phyloP scores from a whole-genome alignment of 2,888 invertebrate genomes.

The Metellina segmentata region DNA sequence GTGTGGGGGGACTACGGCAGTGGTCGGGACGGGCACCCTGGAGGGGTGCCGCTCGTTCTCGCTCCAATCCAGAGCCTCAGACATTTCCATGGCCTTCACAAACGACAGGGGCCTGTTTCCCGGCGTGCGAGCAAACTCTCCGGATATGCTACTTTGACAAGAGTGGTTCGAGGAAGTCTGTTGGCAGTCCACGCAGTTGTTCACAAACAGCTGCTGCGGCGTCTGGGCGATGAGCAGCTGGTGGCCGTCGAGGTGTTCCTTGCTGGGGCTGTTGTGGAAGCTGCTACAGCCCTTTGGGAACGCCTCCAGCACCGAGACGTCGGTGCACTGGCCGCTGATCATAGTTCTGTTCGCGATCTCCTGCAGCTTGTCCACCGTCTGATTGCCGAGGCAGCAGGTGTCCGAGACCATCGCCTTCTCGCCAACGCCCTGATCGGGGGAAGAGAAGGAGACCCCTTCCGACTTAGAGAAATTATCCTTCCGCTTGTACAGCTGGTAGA shows the following conservation, averaged over 20 bases:
- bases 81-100: slow-evolving; percentile 81
- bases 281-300: slow-evolving; percentile 69
- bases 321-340: slow-evolving; percentile 65
- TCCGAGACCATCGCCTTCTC: slow-evolving; percentile 73
- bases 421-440: slow-evolving; percentile 50
- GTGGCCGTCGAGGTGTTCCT: slow-evolving; percentile 60
- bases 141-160: slow-evolving; percentile 60
- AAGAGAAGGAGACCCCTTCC: slow-evolving; percentile 28
- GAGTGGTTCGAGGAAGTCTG: slow-evolving; percentile 51
- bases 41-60: slow-evolving; percentile 17
- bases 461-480: slow-evolving; percentile 27
- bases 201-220: slow-evolving; percentile 58
- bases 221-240: slow-evolving; percentile 58
- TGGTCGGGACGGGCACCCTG: not conserved
- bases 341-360: slow-evolving; percentile 72
- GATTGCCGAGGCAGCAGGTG: slow-evolving; percentile 72
- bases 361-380: slow-evolving; percentile 73
- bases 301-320: slow-evolving; percentile 65
- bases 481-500: slow-evolving; percentile 40
- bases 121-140: slow-evolving; percentile 69
- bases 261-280: slow-evolving; percentile 57
- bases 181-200: slow-evolving; percentile 70
- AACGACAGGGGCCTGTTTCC: slow-evolving; percentile 80
- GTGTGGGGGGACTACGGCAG: not conserved
- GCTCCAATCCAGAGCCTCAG: slow-evolving; percentile 79